phyloP scores from a whole-genome alignment of 2,113 vertebrate species.

The Dissostichus mawsoni region DNA sequence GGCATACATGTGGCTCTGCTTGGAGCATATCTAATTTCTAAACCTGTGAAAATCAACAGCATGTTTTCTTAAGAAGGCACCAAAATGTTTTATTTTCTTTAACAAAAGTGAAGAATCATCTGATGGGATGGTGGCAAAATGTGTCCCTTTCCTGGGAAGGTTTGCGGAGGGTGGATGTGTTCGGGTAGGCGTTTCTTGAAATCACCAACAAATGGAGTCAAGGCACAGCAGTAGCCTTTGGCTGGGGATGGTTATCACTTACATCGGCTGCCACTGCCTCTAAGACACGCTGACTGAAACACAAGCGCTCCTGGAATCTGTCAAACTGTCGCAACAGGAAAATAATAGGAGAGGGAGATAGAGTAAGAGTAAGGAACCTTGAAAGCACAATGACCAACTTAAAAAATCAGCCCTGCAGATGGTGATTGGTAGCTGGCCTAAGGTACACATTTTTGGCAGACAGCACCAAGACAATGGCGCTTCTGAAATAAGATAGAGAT shows the following conservation, averaged over 20 bases:
- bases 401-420: slow-evolving; percentile 63
- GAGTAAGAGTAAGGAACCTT: slow-evolving; percentile 49
- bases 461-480: slow-evolving; percentile 69
- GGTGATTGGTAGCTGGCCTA: slow-evolving; percentile 62
- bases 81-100: slow-evolving; percentile 41
- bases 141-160: slow-evolving; percentile 59
- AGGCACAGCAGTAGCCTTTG: slow-evolving; percentile 63
- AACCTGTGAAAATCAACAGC: slow-evolving; percentile 61
- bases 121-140: slow-evolving; percentile 62
- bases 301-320: slow-evolving; percentile 63
- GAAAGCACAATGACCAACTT: slow-evolving; percentile 64
- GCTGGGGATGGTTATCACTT: slow-evolving; percentile 74
- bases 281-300: slow-evolving; percentile 66
- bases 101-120: slow-evolving; percentile 57
- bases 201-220: slow-evolving; percentile 61
- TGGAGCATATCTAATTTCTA: slow-evolving; percentile 54
- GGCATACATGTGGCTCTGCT: slow-evolving; percentile 67
- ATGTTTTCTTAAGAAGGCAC: slow-evolving; percentile 35
- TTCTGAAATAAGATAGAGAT: slow-evolving; percentile 77
- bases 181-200: slow-evolving; percentile 61
- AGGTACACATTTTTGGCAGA: slow-evolving; percentile 45
- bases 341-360: slow-evolving; percentile 46
- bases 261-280: slow-evolving; percentile 61
- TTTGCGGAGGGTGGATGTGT: slow-evolving; percentile 49
- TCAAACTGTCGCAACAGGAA: slow-evolving; percentile 54